Evolutionary conservation across 1,140 invertebrate genomes (phyloP), one percentile per base, ranked within the genome.

Genomic region (Octopus sinensis): DNA sequence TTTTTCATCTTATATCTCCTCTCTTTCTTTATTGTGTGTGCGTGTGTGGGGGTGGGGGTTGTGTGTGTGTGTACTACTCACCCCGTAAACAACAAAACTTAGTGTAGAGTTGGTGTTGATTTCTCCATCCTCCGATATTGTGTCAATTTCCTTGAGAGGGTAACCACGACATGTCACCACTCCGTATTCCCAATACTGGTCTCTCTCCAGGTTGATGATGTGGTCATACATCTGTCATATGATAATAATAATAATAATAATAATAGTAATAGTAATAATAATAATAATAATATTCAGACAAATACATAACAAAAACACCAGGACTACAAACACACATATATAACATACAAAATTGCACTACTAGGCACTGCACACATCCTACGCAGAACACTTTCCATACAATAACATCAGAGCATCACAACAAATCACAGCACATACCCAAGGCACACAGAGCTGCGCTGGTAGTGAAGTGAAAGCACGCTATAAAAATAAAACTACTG

Each of bases 71-170:
- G 13, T 71, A 7, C 30, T 52, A 84, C 86, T 80, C 78, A 87
- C 97, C 78, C 97, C 97, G 93, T 99, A 98, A 5, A 98, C 96
- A n/a, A 99, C 96, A n/a, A 98, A 93, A 92, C 98, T 98, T 5
- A 99, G 91, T 1, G 96, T 97, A 0, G 97, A 98, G 86, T 96
- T 95, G 86, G 96, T 96, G 88, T 96, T 97, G 9, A 99, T 88
- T 76, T 88, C 87, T 43, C 98, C 98, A 6, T 95, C 96, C 85
- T 94, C 93, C 4, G 95, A 94, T 83, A 99, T 99, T 0, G 97
- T 99, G 89, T 99, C 98, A 43, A 99, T 95, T 91, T 97, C 95
- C 0, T 95, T 94, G n/a, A 99, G 89, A 0, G 98, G 97, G 92
- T 99, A 99, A 0, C 97, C 97, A 0, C 97, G 97, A 90, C 97